Base-by-base conservation (phyloP, 1,140 invertebrate genomes). In the Megalonaias nervosa region DNA sequence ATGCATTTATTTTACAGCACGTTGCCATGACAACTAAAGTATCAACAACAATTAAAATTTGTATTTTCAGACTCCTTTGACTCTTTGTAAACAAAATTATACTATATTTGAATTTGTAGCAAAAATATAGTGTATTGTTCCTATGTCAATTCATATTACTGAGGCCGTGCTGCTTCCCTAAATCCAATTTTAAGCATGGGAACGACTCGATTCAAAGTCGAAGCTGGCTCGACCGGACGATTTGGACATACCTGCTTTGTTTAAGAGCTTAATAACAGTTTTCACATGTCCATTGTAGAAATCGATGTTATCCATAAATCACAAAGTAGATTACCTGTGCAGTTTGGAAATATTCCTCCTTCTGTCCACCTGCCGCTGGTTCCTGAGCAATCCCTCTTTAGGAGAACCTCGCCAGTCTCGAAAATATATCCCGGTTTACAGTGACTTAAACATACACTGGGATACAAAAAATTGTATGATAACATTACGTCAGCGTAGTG, bases 351-450 rank as follows among this genome's bases (percentile, higher is more conserved):
- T 2, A 31, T 19, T 23, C 11, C 19, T 61, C 65, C 64, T 12
- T 55, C 17, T 60, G 14, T 19, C 76, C 76, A 78, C 16, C 61
- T 19, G 9, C 76, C 76, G 21, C 65, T 73, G n/a, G 38, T 21
- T 31, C 69, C 64, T 19, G 67, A 21, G 57, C 76, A 78, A 5
- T 61, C 58, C 26, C 64, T 59, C 70, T 78, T 72, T 9, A 78
- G 57, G 9, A 78, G 21, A 19, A 75, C 19, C 21, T 66, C 58
- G 5, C 71, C 67, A 16, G 72, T 71, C 14, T 75, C 78, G 67
- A 80, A 80, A 26, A 75, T 69, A 38, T 75, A 80, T 1, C 68
- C 64, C 19, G 71, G 65, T 17, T 21, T 58, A 60, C 78, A 80
- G 17, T 66, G 70, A 17, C 69, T 26, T 16, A 71, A 69, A 75